Conservation (phyloP, 2,797 vertebrate species). For the Novumbra hubbsi region DNA sequence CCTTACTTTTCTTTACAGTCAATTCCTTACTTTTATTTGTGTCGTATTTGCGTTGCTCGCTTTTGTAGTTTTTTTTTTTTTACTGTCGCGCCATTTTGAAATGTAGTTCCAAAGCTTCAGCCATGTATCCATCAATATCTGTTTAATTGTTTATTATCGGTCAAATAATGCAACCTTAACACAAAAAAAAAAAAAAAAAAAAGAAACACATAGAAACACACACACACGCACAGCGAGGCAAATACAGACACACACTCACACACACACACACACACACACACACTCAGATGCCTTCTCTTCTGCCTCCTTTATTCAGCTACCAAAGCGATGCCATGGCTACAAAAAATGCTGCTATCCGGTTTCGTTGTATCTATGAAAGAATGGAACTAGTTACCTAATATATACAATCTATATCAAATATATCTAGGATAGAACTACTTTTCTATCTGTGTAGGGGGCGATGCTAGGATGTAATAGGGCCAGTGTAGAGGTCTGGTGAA, state of each 20-base stretch:
- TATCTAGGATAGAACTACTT: slow-evolving; percentile 48
- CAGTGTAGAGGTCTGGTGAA: slow-evolving; percentile 67
- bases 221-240: slow-evolving; percentile 22
- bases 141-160: slow-evolving; percentile 46
- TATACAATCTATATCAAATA: slow-evolving; percentile 51
- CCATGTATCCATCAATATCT: slow-evolving; percentile 54
- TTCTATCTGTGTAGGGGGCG: slow-evolving; percentile 51
- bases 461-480: slow-evolving; percentile 74
- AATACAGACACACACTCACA: slow-evolving; percentile 15
- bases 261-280: slow-evolving; percentile 13
- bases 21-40: slow-evolving; percentile 61
- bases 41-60: slow-evolving; percentile 21
- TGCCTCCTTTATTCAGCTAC: slow-evolving; percentile 60
- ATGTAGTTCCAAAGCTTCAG: slow-evolving; percentile 72
- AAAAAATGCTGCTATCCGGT: slow-evolving; percentile 83
- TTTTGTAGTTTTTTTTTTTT: slow-evolving; percentile 61
- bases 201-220: slow-evolving; percentile 14
- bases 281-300: slow-evolving; percentile 12
- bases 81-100: slow-evolving; percentile 75
- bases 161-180: slow-evolving; percentile 33
- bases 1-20: slow-evolving; percentile 66
- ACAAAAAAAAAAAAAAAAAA: slow-evolving; percentile 13
- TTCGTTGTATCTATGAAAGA: slow-evolving; percentile 70
- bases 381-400: slow-evolving; percentile 76
- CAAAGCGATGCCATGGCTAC: slow-evolving; percentile 80